phyloP scores from a whole-genome alignment of 2,797 vertebrate species.

The Gephyroberyx darwinii region DNA sequence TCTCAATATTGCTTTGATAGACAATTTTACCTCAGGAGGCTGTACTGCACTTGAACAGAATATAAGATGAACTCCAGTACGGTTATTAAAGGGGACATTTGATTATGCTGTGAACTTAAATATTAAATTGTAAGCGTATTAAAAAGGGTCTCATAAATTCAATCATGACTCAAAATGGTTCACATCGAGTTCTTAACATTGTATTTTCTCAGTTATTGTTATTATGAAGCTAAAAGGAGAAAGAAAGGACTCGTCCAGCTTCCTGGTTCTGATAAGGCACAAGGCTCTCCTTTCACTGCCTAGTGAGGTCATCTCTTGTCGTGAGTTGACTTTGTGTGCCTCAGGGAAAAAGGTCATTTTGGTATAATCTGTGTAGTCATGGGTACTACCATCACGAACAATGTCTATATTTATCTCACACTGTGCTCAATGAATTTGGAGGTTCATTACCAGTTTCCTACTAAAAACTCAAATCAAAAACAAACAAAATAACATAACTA shows the following conservation, averaged over 20 bases:
- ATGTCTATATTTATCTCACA: conserved; percentile 44
- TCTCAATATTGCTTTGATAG: conserved; percentile 1
- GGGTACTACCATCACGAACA: conserved; percentile 52
- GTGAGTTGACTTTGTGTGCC: conserved; percentile 46
- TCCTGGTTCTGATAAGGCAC: conserved; percentile 59
- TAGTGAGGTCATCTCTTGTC: conserved; percentile 59
- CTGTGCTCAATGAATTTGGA: neutral
- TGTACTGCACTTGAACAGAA: neutral
- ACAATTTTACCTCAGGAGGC: neutral
- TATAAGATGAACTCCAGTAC: neutral
- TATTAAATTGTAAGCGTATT: neutral
- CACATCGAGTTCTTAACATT: neutral
- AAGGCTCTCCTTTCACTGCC: conserved; percentile 57
- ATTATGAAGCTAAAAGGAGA: neutral
- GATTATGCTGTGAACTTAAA: neutral
- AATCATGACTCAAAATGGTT: neutral
- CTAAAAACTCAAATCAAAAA: neutral
- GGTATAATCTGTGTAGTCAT: conserved; percentile 46
- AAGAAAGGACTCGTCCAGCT: conserved; percentile 30
- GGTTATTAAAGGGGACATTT: neutral
- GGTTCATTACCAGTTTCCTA: neutral
- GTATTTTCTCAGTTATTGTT: neutral
- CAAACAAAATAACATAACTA: too few relatives aligned
- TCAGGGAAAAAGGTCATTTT: conserved; percentile 48
- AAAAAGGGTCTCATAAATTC: neutral